Percentiles rank a stretch among this genome's conserved stretches.
Conservation (phyloP, 1,140 invertebrate genomes). For the Hylyphantes graminicola region DNA sequence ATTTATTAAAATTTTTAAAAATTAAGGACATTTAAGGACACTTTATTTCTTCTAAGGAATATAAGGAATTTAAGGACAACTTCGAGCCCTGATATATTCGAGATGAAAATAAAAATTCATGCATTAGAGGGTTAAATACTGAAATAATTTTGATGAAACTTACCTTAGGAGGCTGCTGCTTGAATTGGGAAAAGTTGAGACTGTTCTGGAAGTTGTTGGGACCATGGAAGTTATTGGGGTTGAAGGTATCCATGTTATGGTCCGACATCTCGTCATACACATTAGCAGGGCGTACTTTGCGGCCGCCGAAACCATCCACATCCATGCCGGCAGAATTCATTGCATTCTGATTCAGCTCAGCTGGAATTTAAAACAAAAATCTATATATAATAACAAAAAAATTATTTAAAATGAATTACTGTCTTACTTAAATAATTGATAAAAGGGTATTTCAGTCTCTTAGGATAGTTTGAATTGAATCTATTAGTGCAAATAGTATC, state of each 20-base stretch:
- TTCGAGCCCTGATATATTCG: too few species aligned
- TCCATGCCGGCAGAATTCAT: conserved; percentile 36
- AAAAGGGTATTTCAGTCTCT: background rate
- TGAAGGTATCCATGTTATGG: conserved; percentile 34
- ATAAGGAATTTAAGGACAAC: too few species aligned
- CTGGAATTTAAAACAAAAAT: conserved; percentile 6
- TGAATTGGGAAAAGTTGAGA: conserved; percentile 70
- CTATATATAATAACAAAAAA: background rate
- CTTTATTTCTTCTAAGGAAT: too few species aligned
- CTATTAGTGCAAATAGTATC: too few species aligned
- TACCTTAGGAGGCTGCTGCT: conserved; percentile 45
- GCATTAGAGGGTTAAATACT: too few species aligned
- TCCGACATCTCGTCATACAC: conserved; percentile 34
- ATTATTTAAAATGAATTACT: background rate
- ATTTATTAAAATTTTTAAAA: too few species aligned
- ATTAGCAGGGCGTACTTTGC: conserved; percentile 26
- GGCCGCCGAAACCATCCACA: conserved; percentile 33
- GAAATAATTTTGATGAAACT: background rate
- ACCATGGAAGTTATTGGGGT: conserved; percentile 52
- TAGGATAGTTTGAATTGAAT: too few species aligned
- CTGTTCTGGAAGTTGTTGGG: conserved; percentile 58
- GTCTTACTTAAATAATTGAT: background rate
- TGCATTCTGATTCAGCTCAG: conserved; percentile 30
- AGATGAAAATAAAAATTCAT: too few species aligned
- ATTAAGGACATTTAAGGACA: too few species aligned